Conservation (phyloP, 2,888 invertebrate species). For the Rotaria magnacalcarata region DNA sequence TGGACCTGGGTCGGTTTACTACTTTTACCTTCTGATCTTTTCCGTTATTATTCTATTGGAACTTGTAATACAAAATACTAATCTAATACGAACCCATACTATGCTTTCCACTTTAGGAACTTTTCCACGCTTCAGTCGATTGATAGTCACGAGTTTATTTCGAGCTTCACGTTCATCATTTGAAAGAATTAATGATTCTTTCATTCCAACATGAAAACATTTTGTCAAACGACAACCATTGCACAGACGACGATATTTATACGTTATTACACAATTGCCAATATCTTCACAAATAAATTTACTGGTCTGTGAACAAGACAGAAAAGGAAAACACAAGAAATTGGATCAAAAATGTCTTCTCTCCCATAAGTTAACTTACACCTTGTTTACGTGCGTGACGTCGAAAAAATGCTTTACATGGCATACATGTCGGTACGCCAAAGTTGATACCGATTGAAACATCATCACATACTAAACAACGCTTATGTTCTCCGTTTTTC, state of each 20-base stretch:
- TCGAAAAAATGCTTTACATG: background rate
- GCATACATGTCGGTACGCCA: background rate
- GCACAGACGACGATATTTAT: background rate
- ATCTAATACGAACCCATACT: background rate
- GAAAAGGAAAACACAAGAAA: no score
- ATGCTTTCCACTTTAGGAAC: background rate
- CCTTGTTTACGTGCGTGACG: background rate
- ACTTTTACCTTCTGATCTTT: no score
- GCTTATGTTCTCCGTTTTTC: background rate
- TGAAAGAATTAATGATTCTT: background rate
- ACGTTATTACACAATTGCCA: background rate
- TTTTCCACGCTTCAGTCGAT: background rate
- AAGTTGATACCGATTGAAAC: background rate
- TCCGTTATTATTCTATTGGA: no score
- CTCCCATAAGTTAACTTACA: background rate
- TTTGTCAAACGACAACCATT: background rate
- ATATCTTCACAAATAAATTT: background rate
- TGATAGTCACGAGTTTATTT: background rate
- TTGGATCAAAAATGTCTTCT: no score
- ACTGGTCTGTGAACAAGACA: no score
- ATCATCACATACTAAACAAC: background rate
- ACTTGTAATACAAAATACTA: no score
- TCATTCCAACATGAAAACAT: slow-evolving; percentile 1
- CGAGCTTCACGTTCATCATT: background rate
- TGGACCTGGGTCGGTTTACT: no score